Percentiles rank a stretch among this genome's conserved stretches.
Evolutionary conservation across 2,888 invertebrate species (phyloP).

Genomic region (Thecocarcelia acutangulata): DNA sequence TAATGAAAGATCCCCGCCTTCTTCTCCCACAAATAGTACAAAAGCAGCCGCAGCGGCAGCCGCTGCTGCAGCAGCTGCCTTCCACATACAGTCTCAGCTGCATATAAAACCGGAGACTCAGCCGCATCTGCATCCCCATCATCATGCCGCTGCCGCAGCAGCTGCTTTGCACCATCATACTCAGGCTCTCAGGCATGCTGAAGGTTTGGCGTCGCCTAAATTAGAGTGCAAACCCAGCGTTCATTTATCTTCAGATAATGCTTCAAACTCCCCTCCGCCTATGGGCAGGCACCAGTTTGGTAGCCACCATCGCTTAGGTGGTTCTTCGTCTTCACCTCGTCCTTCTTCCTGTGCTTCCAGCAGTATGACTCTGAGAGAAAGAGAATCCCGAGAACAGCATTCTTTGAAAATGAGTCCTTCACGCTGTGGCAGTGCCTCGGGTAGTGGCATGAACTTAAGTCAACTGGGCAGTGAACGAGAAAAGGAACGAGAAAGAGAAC

Average conservation of each 20-base stretch:
- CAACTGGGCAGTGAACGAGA: constrained; percentile 68
- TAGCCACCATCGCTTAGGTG: constrained; percentile 53
- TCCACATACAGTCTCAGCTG: constrained; percentile 78
- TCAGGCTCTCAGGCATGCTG: constrained; percentile 71
- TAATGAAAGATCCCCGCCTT: constrained; percentile 75
- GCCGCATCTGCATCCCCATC: constrained; percentile 74
- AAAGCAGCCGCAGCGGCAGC: constrained; percentile 73
- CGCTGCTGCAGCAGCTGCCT: constrained; percentile 77
- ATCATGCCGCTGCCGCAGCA: constrained; percentile 72
- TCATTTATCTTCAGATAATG: constrained; percentile 40
- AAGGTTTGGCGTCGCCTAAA: constrained; percentile 76
- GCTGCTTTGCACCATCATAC: constrained; percentile 68
- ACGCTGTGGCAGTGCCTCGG: constrained; percentile 51
- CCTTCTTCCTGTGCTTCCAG: constrained; percentile 68
- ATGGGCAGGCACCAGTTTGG: constrained; percentile 56
- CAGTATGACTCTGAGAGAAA: constrained; percentile 66
- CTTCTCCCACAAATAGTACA: constrained; percentile 75
- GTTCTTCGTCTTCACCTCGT: constrained; percentile 65
- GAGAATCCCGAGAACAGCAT: constrained; percentile 66
- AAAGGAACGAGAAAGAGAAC: constrained; percentile 64
- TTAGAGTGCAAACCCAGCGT: constrained; percentile 72
- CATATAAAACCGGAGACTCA: constrained; percentile 79
- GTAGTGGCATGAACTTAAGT: constrained; percentile 75
- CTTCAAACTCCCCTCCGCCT: constrained; percentile 47
- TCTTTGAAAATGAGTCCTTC: constrained; percentile 75